Base-by-base conservation (phyloP, 2,888 invertebrate genomes). In the Chaitophorus viminalis region DNA sequence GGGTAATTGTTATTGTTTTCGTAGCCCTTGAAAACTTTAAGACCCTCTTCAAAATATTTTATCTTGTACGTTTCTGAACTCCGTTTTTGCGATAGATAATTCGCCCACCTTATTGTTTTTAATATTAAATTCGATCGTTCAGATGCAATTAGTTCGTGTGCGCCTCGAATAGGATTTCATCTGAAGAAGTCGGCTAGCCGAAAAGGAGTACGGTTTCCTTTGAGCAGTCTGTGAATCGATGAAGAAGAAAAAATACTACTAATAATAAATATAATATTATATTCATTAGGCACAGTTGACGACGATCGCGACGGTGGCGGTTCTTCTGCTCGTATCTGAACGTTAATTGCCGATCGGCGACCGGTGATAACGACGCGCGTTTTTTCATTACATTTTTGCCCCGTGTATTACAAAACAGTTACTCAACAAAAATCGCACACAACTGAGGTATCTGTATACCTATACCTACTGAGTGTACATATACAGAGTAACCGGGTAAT, bases 361-460 rank as follows among this genome's bases (percentile, higher is more conserved):
- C 29, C 65, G 1, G 46, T n/a, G 85, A 85, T 85, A 85, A 85
- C 76, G 65, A 65, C 39, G 18, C n/a, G 6, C 3, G 54, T 36
- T 74, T 83, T 81, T 84, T 68, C 60, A 39, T 9, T 36, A 77
- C 76, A 85, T 77, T 85, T 85, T 85, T 77, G 68, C 33, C 25
- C 68, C 85, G 46, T 85, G 85, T 85, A 31, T 68, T 85, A 85
- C 85, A 85, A 77, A 85, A 85, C 85, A 77, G 77, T n/a, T 52
- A 33, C 46, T 77, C 29, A 75, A 84, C 31, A 75, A 84, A 84
- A 84, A 65, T 84, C 83, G 75, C 75, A 60, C 75, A 60, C 60
- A 36, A 4, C 60, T 17, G n/a, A 65, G 29, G 65, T 5, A 65
- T n/a, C 8, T 11, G 52, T 4, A 4, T 8, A 11, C 52, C 36